Percentiles rank a stretch among this genome's conserved stretches.
Conservation (phyloP, 2,113 vertebrate genomes). For the Tursiops truncatus region DNA sequence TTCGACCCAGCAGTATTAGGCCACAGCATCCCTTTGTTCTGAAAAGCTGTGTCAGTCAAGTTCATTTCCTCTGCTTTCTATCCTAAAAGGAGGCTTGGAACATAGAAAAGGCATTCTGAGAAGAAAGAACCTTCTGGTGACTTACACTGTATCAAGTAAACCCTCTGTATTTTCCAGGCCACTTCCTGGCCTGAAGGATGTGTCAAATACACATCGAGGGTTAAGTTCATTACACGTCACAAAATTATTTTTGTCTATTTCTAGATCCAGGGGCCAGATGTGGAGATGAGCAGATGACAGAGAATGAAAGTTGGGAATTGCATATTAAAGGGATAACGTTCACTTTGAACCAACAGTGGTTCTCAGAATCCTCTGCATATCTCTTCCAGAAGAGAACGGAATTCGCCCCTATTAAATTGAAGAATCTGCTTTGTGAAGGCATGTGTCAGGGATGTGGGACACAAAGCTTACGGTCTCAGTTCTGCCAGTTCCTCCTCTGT, state of each 20-base stretch:
- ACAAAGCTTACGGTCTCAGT: not conserved
- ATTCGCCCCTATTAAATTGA: not conserved
- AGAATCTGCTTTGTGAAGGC: not conserved
- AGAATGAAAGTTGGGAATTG: not conserved
- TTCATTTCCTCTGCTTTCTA: not conserved
- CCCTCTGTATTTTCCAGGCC: not conserved
- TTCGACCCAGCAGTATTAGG: not conserved
- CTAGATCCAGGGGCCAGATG: not conserved
- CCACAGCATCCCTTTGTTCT: not conserved
- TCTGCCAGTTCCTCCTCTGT: not conserved
- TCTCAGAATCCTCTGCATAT: not conserved
- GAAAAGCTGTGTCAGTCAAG: not conserved
- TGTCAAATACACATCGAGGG: not conserved
- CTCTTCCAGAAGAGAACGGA: not conserved
- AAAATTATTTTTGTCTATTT: not conserved
- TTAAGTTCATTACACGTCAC: not conserved
- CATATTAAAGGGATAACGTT: not conserved
- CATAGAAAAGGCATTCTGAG: too few species aligned
- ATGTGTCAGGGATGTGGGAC: not conserved
- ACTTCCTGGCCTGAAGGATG: not conserved
- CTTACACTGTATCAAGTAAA: not conserved
- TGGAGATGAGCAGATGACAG: not conserved
- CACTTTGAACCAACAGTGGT: too few species aligned
- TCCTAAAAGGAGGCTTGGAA: not conserved
- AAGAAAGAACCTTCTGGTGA: not conserved